Percentiles rank a stretch among this genome's conserved stretches.
Evolutionary conservation across 2,113 vertebrate genomes (phyloP).

Genomic region (Puma concolor): DNA sequence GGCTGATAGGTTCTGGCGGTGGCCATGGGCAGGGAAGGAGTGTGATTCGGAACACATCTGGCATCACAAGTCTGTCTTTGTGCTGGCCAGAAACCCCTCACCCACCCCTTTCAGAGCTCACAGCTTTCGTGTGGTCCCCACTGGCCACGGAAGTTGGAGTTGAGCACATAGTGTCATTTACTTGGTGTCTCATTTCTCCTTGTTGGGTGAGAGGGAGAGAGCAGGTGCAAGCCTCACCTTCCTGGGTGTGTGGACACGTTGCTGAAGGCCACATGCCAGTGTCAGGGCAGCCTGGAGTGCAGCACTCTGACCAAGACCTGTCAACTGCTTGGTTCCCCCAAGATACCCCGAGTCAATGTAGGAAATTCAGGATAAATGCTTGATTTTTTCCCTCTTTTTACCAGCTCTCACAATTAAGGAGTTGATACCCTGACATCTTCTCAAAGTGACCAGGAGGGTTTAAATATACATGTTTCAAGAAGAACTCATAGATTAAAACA

Average conservation of each 20-base stretch:
- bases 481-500: neutral
- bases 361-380: too few species aligned
- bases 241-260: neutral
- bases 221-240: neutral
- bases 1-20: neutral
- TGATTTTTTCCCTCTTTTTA: neutral
- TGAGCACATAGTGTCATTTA: neutral
- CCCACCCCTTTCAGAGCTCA: neutral
- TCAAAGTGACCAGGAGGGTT: too few species aligned
- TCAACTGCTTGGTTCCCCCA: neutral
- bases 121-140: rapidly evolving
- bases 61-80: rapidly evolving
- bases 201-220: neutral
- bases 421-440: neutral
- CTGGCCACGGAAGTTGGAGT: neutral
- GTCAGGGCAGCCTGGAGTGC: neutral
- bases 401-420: neutral
- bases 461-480: too few species aligned
- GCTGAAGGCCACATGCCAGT: neutral
- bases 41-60: too few species aligned
- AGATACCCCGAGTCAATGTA: rapidly evolving
- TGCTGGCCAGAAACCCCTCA: neutral
- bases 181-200: neutral
- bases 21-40: neutral
- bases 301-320: neutral